These are phyloP conservation scores for Gadopsis bispinosus DNA, from an alignment of 2,797 vertebrate genomes.

Conservation along the genomic window DNA sequence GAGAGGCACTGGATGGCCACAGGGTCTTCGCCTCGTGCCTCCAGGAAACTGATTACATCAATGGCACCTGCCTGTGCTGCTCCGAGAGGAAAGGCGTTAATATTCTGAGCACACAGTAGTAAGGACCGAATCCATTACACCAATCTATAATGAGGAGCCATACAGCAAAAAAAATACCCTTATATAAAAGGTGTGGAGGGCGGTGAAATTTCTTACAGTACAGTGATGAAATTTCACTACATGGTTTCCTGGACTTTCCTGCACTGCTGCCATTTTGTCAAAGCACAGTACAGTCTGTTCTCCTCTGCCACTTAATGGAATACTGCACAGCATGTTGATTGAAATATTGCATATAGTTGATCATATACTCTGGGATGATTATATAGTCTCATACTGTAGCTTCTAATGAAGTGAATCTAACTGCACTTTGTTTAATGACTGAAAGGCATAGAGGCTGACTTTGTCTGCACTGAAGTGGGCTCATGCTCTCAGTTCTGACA, in stretches of 20 bases:
- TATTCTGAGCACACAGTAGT: constrained; percentile 79
- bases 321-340: constrained; percentile 36
- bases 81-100: constrained; percentile 68
- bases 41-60: constrained; percentile 82
- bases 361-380: constrained; percentile 43
- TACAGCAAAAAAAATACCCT: constrained; percentile 48
- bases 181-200: constrained; percentile 48
- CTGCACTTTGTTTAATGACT: constrained; percentile 68
- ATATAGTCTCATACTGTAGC: constrained; percentile 30
- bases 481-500: constrained; percentile 34
- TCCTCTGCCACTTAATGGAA: constrained; percentile 38
- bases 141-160: constrained; percentile 71
- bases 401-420: constrained; percentile 54
- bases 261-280: constrained; percentile 69
- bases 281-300: constrained; percentile 43
- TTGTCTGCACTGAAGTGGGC: constrained; percentile 43
- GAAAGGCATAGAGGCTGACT: constrained; percentile 38
- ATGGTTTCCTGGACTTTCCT: constrained; percentile 35
- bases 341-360: constrained; percentile 49
- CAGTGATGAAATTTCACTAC: constrained; percentile 49
- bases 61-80: constrained; percentile 76
- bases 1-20: constrained; percentile 70
- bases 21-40: constrained; percentile 70
- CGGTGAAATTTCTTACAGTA: constrained; percentile 31
- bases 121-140: constrained; percentile 74